phyloP scores from a whole-genome alignment of 2,797 vertebrate genomes.

The Picus viridis region DNA sequence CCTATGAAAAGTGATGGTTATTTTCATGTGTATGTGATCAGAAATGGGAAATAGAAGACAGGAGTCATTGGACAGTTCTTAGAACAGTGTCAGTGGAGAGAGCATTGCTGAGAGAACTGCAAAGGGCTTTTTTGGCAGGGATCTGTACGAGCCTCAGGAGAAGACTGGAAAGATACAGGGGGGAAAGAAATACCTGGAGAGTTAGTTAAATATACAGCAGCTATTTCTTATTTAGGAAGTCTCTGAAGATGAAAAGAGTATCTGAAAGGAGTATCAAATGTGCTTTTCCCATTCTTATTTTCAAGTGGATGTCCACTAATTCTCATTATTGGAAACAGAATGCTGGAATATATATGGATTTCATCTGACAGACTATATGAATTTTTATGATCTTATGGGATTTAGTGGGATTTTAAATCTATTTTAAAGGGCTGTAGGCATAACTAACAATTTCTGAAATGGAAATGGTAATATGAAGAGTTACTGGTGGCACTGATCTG shows the following conservation, averaged over 20 bases:
- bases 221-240: background rate
- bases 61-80: background rate
- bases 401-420: background rate
- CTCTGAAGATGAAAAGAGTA: background rate
- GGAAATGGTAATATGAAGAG: background rate
- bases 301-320: background rate
- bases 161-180: background rate
- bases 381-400: background rate
- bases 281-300: background rate
- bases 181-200: background rate
- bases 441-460: background rate
- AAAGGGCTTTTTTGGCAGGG: background rate
- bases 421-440: background rate
- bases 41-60: background rate
- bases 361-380: background rate
- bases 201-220: background rate
- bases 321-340: background rate
- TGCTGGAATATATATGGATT: background rate
- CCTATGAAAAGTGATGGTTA: background rate
- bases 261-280: background rate
- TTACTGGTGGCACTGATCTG: background rate
- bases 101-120: rapidly evolving
- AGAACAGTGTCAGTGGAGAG: background rate
- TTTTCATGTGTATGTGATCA: background rate
- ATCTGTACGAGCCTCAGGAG: too few relatives aligned